These are phyloP conservation scores for Myodes glareolus DNA, from an alignment of 2,113 vertebrate genomes.

Conservation along the genomic window DNA sequence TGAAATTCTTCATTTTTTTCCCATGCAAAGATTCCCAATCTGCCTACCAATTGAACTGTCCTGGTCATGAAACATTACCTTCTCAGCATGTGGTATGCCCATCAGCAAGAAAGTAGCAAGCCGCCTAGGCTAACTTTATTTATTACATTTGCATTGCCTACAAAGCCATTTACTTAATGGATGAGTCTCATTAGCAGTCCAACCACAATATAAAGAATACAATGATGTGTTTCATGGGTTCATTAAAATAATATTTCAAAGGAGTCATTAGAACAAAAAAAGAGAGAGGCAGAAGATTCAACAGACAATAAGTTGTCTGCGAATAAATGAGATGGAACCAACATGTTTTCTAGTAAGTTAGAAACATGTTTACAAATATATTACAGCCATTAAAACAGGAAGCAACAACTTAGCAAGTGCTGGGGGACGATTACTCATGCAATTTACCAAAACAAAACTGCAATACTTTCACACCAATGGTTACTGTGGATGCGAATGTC, in stretches of 20 bases:
- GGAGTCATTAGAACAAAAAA: slow-evolving; percentile 91
- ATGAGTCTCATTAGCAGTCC: slow-evolving; percentile 94
- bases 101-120: slow-evolving; percentile 90
- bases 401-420: slow-evolving; percentile 79
- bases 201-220: slow-evolving; percentile 91
- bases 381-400: slow-evolving; percentile 85
- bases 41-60: slow-evolving; percentile 85
- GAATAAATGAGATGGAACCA: slow-evolving; percentile 93
- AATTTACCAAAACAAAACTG: slow-evolving; percentile 79
- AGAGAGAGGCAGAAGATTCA: slow-evolving; percentile 89
- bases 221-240: slow-evolving; percentile 93
- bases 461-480: slow-evolving; percentile 61
- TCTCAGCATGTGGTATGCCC: slow-evolving; percentile 87
- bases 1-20: slow-evolving; percentile 76
- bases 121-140: slow-evolving; percentile 89
- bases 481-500: slow-evolving; percentile 4
- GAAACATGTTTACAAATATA: slow-evolving; percentile 89
- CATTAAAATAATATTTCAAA: slow-evolving; percentile 96
- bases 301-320: slow-evolving; percentile 91
- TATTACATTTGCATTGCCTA: slow-evolving; percentile 92
- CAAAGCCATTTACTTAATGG: slow-evolving; percentile 97
- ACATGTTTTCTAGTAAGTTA: slow-evolving; percentile 89
- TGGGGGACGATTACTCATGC: slow-evolving; percentile 70
- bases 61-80: slow-evolving; percentile 92
- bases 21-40: slow-evolving; percentile 81